A percentile compares a stretch with the other conserved stretches of the same genome.
Evolutionary conservation across 53 echinoderm and acorn worm genomes (phyloP).

Genomic region (Stichopus horrens): DNA sequence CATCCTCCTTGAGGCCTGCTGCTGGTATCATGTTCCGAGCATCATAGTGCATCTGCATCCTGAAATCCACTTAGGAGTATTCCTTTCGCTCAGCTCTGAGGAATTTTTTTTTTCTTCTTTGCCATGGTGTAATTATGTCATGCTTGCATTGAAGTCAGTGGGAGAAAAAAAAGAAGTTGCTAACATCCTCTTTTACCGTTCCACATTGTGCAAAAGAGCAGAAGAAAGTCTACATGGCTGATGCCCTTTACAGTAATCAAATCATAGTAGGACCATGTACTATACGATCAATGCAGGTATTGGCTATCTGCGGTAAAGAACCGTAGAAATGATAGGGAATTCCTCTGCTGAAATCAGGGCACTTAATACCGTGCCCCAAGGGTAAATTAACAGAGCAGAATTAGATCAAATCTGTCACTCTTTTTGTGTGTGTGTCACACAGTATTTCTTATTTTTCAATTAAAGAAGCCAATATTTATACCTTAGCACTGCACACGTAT

Average conservation of each 20-base stretch:
- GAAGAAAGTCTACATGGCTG: not conserved
- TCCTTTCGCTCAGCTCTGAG: not conserved
- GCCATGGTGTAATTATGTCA: not conserved
- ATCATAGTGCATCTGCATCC: not conserved
- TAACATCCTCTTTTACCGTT: not conserved
- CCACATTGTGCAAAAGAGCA: not conserved
- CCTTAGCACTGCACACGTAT: not conserved
- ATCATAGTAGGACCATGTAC: not conserved
- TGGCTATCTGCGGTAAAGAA: not conserved
- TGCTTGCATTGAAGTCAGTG: not conserved
- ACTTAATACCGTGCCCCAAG: conserved; percentile 19
- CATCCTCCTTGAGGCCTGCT: not conserved
- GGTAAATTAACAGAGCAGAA: conserved; percentile 34
- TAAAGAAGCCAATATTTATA: conserved; percentile 9
- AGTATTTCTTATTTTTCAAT: not conserved
- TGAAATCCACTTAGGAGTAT: conserved; percentile 3
- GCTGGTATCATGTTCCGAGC: conserved; percentile 18
- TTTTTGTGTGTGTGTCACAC: not conserved
- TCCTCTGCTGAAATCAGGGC: conserved; percentile 7
- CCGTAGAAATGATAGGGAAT: not conserved
- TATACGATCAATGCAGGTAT: conserved; percentile 1
- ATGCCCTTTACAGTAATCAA: conserved; percentile 21
- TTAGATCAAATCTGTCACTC: conserved; percentile 37
- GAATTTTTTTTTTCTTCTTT: not conserved
- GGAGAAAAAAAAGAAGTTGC: not conserved